These are phyloP conservation scores for Lateolabrax maculatus DNA, from an alignment of 2,797 vertebrate species.

Conservation along the genomic window DNA sequence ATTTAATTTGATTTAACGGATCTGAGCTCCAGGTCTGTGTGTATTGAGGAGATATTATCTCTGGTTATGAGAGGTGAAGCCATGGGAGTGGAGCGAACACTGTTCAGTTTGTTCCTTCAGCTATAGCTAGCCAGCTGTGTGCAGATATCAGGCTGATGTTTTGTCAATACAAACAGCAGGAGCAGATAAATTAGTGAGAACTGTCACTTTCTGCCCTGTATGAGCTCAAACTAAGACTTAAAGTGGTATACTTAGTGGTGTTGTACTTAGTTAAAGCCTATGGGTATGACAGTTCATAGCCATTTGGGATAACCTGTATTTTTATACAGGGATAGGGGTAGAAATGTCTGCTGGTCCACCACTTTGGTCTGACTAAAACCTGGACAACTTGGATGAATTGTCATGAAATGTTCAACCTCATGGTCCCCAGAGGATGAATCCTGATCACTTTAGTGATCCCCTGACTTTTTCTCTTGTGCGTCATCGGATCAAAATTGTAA, in stretches of 20 bases:
- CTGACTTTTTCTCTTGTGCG: too few relatives aligned
- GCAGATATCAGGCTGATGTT: neutral
- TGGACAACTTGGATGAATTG: neutral
- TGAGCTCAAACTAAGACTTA: neutral
- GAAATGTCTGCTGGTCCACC: neutral
- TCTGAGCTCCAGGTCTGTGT: neutral
- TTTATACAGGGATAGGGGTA: neutral
- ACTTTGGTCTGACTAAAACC: too few relatives aligned
- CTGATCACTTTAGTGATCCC: too few relatives aligned
- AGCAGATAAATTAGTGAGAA: neutral
- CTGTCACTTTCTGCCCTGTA: neutral
- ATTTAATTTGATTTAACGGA: neutral
- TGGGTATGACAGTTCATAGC: neutral
- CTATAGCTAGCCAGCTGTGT: neutral
- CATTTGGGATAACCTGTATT: neutral
- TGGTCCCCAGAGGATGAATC: too few relatives aligned
- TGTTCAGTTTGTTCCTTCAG: neutral
- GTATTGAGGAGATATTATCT: neutral
- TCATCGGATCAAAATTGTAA: too few relatives aligned
- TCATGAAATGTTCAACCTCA: neutral
- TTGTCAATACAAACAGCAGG: conserved; percentile 2
- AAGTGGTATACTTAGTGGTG: too few relatives aligned
- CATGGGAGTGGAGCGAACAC: too few relatives aligned
- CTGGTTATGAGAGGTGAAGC: neutral
- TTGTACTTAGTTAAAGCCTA: neutral